phyloP scores from a whole-genome alignment of 1,140 invertebrate species.

The Atopsyche davidsoni region DNA sequence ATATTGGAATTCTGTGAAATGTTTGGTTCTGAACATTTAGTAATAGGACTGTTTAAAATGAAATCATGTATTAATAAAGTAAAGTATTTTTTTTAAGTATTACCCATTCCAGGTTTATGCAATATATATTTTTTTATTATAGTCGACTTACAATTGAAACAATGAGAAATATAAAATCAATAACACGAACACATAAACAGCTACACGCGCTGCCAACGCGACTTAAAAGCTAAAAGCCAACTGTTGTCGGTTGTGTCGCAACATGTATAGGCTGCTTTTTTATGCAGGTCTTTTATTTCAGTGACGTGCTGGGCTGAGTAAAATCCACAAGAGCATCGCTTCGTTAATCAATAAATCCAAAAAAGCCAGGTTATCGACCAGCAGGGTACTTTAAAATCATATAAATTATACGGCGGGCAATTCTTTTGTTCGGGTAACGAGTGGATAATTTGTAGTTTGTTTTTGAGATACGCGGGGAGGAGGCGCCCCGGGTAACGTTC shows the following conservation, averaged over 20 bases:
- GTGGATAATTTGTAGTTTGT: slow-evolving; percentile 25
- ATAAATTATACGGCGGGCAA: slow-evolving; percentile 23
- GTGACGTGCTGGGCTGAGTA: slow-evolving; percentile 5
- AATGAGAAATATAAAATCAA: background rate
- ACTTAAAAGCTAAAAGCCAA: slow-evolving; percentile 5
- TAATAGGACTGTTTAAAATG: too few species aligned
- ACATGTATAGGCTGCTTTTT: slow-evolving; percentile 10
- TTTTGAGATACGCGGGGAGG: slow-evolving; percentile 17
- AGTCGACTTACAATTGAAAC: background rate
- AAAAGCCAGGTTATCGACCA: background rate
- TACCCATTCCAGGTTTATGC: background rate
- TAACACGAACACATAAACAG: background rate
- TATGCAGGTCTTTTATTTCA: slow-evolving; percentile 13
- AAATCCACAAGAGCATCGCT: background rate
- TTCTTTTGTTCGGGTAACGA: slow-evolving; percentile 24
- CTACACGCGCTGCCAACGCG: background rate
- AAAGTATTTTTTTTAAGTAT: background rate
- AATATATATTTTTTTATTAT: background rate
- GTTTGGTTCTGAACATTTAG: too few species aligned
- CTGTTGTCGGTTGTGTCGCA: slow-evolving; percentile 6
- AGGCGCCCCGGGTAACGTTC: slow-evolving; percentile 1
- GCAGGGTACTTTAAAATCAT: slow-evolving; percentile 22
- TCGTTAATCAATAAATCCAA: background rate
- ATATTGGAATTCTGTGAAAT: slow-evolving; percentile 1
- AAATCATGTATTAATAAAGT: too few species aligned